Evolutionary conservation across 2,113 vertebrate species (phyloP).

Genomic region (Erythrocebus patas): DNA sequence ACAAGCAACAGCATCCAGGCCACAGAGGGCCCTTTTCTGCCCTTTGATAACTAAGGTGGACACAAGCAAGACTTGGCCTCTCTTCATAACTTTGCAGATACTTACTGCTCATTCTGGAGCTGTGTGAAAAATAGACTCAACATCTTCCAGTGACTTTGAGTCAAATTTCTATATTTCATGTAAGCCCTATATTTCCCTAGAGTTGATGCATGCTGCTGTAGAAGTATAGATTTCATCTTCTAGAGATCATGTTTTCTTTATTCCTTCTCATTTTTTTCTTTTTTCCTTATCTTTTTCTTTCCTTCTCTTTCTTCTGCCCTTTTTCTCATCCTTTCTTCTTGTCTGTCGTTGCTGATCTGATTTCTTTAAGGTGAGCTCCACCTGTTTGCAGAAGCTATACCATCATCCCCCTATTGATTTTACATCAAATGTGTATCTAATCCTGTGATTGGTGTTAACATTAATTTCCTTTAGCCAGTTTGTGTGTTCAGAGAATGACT

Average conservation of each 20-base stretch:
- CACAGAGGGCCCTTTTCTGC: neutral
- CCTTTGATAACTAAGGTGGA: neutral
- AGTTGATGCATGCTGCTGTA: neutral
- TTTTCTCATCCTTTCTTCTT: neutral
- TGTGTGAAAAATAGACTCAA: neutral
- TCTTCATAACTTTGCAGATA: neutral
- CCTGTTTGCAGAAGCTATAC: neutral
- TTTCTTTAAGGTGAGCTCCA: neutral
- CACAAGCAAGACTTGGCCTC: neutral
- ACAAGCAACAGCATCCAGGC: neutral
- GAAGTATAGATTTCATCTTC: neutral
- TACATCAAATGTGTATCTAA: neutral
- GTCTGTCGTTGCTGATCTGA: neutral
- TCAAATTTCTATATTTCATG: neutral
- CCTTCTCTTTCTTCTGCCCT: neutral
- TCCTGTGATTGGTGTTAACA: slow-evolving; percentile 10
- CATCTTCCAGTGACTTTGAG: neutral
- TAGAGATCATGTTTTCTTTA: neutral
- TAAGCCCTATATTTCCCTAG: neutral
- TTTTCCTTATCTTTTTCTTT: neutral
- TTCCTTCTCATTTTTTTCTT: neutral
- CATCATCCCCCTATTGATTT: neutral
- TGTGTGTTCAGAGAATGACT: neutral
- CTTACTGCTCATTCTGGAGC: neutral
- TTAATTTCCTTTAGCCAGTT: slow-evolving; percentile 21